A percentile compares a stretch with the other conserved stretches of the same genome.
These are phyloP conservation scores for Accipiter cooperii DNA, from an alignment of 2,113 vertebrate species.

Conservation along the genomic window DNA sequence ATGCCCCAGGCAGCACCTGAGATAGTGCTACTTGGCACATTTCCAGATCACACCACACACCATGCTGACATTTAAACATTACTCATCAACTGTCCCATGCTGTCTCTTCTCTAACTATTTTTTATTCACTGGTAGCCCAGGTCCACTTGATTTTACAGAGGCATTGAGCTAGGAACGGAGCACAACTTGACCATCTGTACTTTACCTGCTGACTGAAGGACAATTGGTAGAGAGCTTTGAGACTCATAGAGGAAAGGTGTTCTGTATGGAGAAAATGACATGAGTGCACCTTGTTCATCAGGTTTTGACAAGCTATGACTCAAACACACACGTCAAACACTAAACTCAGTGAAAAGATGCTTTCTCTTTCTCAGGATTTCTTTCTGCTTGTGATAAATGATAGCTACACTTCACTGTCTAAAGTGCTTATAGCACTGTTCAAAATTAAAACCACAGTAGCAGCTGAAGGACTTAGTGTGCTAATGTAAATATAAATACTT, in stretches of 20 bases:
- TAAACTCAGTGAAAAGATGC: not conserved
- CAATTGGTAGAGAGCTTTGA: not conserved
- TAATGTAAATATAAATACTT: not conserved
- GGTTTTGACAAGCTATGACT: not conserved
- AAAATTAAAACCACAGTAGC: not conserved
- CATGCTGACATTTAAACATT: not conserved
- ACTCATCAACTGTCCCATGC: not conserved
- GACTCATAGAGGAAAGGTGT: not conserved
- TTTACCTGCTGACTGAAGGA: not conserved
- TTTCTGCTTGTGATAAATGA: not conserved
- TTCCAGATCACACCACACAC: not conserved
- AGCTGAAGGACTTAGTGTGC: not conserved
- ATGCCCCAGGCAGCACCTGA: not conserved
- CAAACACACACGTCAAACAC: not conserved
- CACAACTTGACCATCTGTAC: not conserved
- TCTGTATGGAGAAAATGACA: not conserved
- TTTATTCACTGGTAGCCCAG: not conserved
- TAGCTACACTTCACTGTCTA: not conserved
- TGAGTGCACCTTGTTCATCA: not conserved
- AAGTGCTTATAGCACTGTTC: not conserved
- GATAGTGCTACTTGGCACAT: not conserved
- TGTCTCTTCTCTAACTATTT: not conserved
- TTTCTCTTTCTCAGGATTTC: not conserved
- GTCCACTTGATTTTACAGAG: not conserved
- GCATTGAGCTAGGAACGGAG: not conserved